Evolutionary conservation across 2,113 vertebrate species (phyloP).

Genomic region (Atractosteus spatula): DNA sequence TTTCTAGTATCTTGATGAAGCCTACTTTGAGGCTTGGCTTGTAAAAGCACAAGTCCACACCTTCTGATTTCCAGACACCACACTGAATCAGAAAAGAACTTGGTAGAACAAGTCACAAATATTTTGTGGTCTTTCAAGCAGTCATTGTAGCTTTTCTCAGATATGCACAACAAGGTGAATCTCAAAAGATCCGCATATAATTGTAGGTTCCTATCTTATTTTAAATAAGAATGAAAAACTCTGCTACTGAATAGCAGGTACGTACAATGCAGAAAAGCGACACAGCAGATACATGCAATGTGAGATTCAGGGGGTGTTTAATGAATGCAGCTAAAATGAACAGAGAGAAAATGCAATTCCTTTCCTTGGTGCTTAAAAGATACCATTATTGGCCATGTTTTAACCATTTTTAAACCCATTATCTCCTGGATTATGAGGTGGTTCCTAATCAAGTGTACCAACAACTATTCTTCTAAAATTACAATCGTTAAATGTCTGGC

Average conservation of each 20-base stretch:
- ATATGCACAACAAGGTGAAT: neutral
- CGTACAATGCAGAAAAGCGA: no score
- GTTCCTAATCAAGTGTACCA: no score
- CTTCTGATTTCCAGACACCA: neutral
- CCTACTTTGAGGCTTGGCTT: conserved; percentile 2
- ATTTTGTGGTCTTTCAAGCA: neutral
- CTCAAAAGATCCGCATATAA: neutral
- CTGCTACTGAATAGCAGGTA: neutral
- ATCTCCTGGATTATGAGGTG: no score
- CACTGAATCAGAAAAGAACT: neutral
- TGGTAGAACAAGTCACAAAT: neutral
- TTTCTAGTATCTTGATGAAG: neutral
- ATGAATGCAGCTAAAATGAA: no score
- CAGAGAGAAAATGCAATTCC: no score
- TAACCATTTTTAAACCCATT: no score
- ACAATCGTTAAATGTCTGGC: no score
- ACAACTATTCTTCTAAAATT: no score
- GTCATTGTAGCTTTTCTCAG: neutral
- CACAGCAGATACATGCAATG: no score
- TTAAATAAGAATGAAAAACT: neutral
- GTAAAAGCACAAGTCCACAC: conserved; percentile 17
- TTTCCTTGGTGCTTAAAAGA: no score
- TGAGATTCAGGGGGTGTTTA: no score
- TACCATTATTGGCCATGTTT: no score
- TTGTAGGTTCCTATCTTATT: neutral